Conservation (phyloP, 2,888 invertebrate genomes). For the Anorthoa munda region DNA sequence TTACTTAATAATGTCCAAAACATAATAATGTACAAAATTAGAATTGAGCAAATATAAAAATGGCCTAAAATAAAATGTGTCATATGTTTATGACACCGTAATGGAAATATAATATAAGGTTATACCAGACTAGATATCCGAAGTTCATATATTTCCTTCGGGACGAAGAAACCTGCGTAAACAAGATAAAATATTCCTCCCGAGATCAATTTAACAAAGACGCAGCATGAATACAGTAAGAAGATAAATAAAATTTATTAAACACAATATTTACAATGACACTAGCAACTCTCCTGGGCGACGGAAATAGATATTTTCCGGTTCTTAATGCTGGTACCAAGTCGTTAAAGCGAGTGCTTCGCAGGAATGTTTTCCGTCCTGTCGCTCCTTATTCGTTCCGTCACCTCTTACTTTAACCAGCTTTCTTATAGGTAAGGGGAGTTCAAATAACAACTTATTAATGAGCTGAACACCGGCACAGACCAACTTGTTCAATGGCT, state of each 20-base stretch:
- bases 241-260: conserved; percentile 60
- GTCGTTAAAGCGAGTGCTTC: conserved; percentile 57
- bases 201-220: conserved; percentile 40
- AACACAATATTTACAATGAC: conserved; percentile 66
- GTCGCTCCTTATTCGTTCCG: conserved; percentile 61
- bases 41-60: too few relatives aligned
- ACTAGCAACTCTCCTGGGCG: conserved; percentile 52
- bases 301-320: conserved; percentile 69
- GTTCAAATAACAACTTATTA: conserved; percentile 35
- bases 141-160: conserved; percentile 3
- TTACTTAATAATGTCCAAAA: too few relatives aligned
- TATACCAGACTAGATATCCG: neutral
- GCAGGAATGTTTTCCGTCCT: conserved; percentile 66
- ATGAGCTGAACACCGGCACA: conserved; percentile 5
- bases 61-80: too few relatives aligned
- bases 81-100: conserved; percentile 6
- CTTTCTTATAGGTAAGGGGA: conserved; percentile 29
- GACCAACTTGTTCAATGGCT: conserved; percentile 10
- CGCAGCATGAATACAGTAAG: conserved; percentile 28
- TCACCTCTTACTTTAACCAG: conserved; percentile 48
- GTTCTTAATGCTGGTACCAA: conserved; percentile 61
- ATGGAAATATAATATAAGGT: conserved; percentile 21
- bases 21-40: too few relatives aligned
- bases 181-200: conserved; percentile 31
- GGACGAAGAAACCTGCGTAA: conserved; percentile 15